Conservation (phyloP, 2,888 invertebrate genomes). For the Catocala nupta region DNA sequence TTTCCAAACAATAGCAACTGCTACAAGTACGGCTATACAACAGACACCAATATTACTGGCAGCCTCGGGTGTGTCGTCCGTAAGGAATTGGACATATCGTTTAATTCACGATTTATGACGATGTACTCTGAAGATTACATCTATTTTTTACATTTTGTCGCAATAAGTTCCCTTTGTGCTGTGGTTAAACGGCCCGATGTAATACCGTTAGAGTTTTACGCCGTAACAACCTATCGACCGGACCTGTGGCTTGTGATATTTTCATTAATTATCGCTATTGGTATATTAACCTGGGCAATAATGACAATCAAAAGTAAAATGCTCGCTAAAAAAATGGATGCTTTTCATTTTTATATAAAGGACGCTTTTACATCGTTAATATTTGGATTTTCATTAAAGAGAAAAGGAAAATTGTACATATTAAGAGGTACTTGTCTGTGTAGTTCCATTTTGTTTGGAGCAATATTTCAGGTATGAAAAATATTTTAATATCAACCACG, state of each 20-base stretch:
- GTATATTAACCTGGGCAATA: slow-evolving; percentile 53
- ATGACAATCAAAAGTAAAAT: slow-evolving; percentile 35
- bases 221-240: slow-evolving; percentile 35
- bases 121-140: slow-evolving; percentile 50
- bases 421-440: slow-evolving; percentile 57
- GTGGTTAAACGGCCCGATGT: slow-evolving; percentile 50
- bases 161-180: slow-evolving; percentile 60
- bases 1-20: slow-evolving; percentile 40
- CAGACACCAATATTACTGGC: slow-evolving; percentile 48
- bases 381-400: slow-evolving; percentile 56
- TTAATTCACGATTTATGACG: slow-evolving; percentile 69
- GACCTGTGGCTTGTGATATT: slow-evolving; percentile 37
- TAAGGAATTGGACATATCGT: slow-evolving; percentile 64
- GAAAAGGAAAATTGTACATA: slow-evolving; percentile 43
- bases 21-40: slow-evolving; percentile 54
- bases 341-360: slow-evolving; percentile 43
- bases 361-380: slow-evolving; percentile 49
- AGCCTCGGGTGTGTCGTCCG: slow-evolving; percentile 61
- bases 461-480: slow-evolving; percentile 63
- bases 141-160: slow-evolving; percentile 56
- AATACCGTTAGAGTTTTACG: slow-evolving; percentile 63
- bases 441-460: slow-evolving; percentile 57
- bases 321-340: slow-evolving; percentile 12
- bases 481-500: not conserved
- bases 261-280: slow-evolving; percentile 34